Percentiles rank a stretch among this genome's conserved stretches.
phyloP scores from a whole-genome alignment of 1,140 invertebrate genomes.

The Temnothorax nylanderi region DNA sequence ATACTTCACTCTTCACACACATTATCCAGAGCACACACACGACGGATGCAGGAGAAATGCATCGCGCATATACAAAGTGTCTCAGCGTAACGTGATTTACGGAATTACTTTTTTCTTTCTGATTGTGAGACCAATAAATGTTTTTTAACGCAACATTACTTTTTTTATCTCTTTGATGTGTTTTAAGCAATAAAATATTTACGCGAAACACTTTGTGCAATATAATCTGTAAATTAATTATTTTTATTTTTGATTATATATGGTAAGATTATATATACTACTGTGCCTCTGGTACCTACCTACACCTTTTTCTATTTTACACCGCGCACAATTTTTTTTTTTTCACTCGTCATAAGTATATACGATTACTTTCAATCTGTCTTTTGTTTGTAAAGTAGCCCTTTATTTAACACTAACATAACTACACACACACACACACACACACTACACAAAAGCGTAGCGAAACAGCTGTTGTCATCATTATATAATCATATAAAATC shows the following conservation, averaged over 20 bases:
- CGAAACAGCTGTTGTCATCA: slow-evolving; percentile 1
- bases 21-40: slow-evolving; percentile 61
- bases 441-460: neutral
- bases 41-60: neutral
- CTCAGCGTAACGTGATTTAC: neutral
- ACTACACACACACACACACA: neutral
- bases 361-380: slow-evolving; percentile 27
- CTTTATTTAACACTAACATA: slow-evolving; percentile 47
- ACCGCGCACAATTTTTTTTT: slow-evolving; percentile 42
- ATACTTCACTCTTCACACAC: slow-evolving; percentile 1
- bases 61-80: neutral
- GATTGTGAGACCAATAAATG: neutral
- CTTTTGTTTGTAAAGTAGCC: slow-evolving; percentile 46
- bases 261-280: neutral
- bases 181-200: neutral
- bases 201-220: neutral
- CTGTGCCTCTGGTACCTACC: slow-evolving; percentile 27
- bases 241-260: neutral
- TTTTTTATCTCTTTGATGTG: neutral
- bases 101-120: neutral
- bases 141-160: neutral
- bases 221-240: neutral
- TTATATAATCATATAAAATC: neutral
- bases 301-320: slow-evolving; percentile 30
- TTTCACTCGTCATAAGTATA: slow-evolving; percentile 19